Percentiles rank a stretch among this genome's conserved stretches.
These are phyloP conservation scores for Drosophila equinoxialis DNA, from an alignment of 1,140 invertebrate genomes.

Conservation along the genomic window DNA sequence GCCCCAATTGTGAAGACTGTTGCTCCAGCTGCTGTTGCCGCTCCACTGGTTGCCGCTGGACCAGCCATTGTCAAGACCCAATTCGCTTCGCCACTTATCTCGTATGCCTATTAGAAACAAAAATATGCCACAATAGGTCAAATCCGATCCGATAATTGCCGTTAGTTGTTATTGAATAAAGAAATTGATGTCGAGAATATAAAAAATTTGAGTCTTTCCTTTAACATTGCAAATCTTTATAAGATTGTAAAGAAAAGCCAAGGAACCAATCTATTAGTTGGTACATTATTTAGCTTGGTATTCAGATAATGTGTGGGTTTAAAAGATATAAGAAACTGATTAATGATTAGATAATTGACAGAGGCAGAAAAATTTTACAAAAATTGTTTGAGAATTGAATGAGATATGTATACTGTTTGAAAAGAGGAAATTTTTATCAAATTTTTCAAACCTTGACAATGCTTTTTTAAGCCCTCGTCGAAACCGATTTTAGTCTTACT, in stretches of 20 bases:
- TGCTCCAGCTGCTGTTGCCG: conserved; percentile 51
- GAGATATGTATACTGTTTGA: too few relatives aligned
- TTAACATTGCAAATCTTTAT: not conserved
- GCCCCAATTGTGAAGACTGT: conserved; percentile 30
- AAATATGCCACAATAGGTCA: conserved; percentile 35
- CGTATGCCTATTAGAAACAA: conserved; percentile 64
- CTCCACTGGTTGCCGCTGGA: conserved; percentile 44
- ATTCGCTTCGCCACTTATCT: conserved; percentile 73
- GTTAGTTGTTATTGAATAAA: conserved; percentile 82
- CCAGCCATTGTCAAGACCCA: conserved; percentile 73
- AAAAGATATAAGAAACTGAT: too few relatives aligned
- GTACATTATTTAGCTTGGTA: too few relatives aligned
- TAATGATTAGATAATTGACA: too few relatives aligned
- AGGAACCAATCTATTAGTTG: not conserved
- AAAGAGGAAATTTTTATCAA: too few relatives aligned
- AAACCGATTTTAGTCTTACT: too few relatives aligned
- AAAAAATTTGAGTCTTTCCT: not conserved
- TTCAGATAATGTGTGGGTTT: too few relatives aligned
- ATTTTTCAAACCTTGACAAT: too few relatives aligned
- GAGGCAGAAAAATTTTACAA: too few relatives aligned
- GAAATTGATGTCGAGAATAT: conserved; percentile 66
- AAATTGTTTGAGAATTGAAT: too few relatives aligned
- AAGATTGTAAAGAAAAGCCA: not conserved
- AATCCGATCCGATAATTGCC: conserved; percentile 73
- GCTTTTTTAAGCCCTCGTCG: too few relatives aligned